Evolutionary conservation across 2,888 invertebrate genomes (phyloP), one percentile per base, ranked within the genome.

Genomic region (Epirrita christyi): DNA sequence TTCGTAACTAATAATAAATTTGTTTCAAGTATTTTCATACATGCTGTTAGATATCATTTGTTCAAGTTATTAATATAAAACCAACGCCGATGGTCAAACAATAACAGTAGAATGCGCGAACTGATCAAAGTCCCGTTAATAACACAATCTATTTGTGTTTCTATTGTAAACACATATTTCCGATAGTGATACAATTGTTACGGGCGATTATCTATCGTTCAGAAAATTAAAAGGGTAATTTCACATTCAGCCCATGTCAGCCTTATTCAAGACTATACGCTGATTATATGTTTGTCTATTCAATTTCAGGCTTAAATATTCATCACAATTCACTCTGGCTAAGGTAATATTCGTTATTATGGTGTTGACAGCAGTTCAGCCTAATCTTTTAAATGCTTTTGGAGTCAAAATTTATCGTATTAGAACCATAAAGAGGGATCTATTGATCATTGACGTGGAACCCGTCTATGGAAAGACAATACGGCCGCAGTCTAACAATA

Each of bases 401-500:
- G 21, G 14, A 51, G 55, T 59, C 51, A 47, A 50, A 59, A 59
- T 59, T 51, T 59, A 59, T 59, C 14, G 50, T 40, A 55, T 59
- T 47, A 44, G 42, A 28, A 43, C 40, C 15, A 48, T 59, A 59
- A 64, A 60, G 51, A 63, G 40, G 54, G 53, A 60, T 56, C 43
- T 47, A 46, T 42, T 34, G 52, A 48, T 48, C 41, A 54, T 56
- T 42, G 60, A 51, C 37, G 45, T 49, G 42, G n/a, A 40, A 53
- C 56, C 41, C 57, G 49, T 55, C 47, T 46, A 60, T 29, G 53
- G 55, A 46, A 59, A 66, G 63, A 64, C 66, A 66, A 66, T 64
- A 59, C 59, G 58, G 48, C 53, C 44, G 43, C 40, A 38, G 45
- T 53, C 41, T 27, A 14, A 80, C 75, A 77, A 87, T 90, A 83